phyloP scores from a whole-genome alignment of 2,888 invertebrate species.

The Volucella inflata region DNA sequence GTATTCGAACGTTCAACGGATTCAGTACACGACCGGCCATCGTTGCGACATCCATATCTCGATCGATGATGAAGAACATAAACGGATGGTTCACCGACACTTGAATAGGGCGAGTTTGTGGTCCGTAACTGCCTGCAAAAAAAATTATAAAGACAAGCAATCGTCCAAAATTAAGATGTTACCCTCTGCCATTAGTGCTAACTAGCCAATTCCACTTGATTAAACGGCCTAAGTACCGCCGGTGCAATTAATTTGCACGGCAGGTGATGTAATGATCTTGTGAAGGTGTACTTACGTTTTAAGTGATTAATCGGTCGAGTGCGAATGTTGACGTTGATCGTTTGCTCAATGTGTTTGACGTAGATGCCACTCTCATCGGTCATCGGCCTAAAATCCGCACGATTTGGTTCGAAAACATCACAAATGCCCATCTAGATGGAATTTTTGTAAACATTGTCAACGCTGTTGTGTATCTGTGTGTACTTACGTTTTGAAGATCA shows the following conservation, averaged over 20 bases:
- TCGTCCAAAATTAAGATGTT: conserved; percentile 25
- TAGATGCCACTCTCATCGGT: conserved; percentile 90
- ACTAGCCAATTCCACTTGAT: conserved; percentile 82
- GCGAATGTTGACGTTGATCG: conserved; percentile 91
- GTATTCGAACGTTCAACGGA: conserved; percentile 92
- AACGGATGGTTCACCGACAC: conserved; percentile 93
- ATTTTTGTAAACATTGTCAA: not conserved
- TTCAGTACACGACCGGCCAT: conserved; percentile 93
- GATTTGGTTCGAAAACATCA: conserved; percentile 91
- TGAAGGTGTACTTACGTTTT: conserved; percentile 81
- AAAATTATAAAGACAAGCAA: conserved; percentile 10
- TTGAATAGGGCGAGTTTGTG: conserved; percentile 85
- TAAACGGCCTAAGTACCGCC: conserved; percentile 74
- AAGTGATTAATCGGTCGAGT: conserved; percentile 86
- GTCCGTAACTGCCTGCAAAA: conserved; percentile 81
- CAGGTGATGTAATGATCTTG: conserved; percentile 55
- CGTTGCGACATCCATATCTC: conserved; percentile 90
- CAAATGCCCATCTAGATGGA: conserved; percentile 88
- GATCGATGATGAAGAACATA: conserved; percentile 93
- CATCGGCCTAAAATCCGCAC: conserved; percentile 91
- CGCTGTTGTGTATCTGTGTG: conserved; percentile 13
- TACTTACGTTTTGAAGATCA: conserved; percentile 90
- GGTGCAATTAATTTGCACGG: conserved; percentile 76
- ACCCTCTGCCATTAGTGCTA: not conserved
- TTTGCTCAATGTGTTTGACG: conserved; percentile 93